Evolutionary conservation across 2,888 invertebrate genomes (phyloP), one percentile per base, ranked within the genome.

Genomic region (Pycnomerus fuliginosus): DNA sequence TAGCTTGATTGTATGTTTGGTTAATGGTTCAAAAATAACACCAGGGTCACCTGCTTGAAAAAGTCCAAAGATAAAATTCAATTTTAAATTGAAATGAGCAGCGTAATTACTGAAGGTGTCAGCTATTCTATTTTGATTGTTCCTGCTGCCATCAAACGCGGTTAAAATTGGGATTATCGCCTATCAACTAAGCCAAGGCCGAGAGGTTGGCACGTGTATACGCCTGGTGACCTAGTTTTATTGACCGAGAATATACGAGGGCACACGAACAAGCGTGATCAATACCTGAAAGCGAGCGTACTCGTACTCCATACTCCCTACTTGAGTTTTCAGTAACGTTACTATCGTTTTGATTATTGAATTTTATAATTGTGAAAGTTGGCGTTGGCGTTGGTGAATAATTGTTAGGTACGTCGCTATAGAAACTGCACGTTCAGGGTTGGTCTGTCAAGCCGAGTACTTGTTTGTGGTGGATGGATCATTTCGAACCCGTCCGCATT

Each of bases 191-290:
- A 64, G 64, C 64, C 64, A 63, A 61, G 64, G 64, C 61, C 60
- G 59, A 53, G 52, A 48, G 50, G 44, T 39, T 53, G 63, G 61
- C 65, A 65, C 65, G 65, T 65, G 64, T 65, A 64, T 60, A 58
- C 60, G 56, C 65, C 61, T 58, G 56, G 56, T 65, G 65, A 65
- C 65, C 64, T 48, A 65, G 54, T 62, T 65, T 58, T 52, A 34
- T 32, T 10, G 36, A 38, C 40, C 62, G 62, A 52, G 37, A 44
- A 40, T 29, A 32, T 29, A 43, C 65, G 65, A 65, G 35, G 39
- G 27, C 43, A 33, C 30, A 52, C 65, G 65, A 65, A 43, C 44
- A 20, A 38, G 29, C 44, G 49, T 61, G 60, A 64, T 65, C 65
- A 63, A 65, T 65, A 65, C 61, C 54, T 60, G 61, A 61, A 61